Percentiles rank a stretch among this genome's conserved stretches.
Evolutionary conservation across 2,797 vertebrate genomes (phyloP).

Genomic region (Tiaroga cobitis): DNA sequence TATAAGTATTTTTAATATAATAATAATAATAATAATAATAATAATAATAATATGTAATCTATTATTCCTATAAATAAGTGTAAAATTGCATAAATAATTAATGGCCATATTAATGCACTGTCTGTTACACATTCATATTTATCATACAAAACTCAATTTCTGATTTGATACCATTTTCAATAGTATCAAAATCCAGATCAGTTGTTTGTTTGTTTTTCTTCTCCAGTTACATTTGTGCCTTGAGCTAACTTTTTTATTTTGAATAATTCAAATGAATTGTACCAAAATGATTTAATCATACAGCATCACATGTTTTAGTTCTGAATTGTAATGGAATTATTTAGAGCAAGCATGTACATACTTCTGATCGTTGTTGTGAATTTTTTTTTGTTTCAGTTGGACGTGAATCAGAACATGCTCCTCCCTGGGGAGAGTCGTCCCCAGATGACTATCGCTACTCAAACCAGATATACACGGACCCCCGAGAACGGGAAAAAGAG

Average conservation of each 20-base stretch:
- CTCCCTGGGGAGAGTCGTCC: constrained; percentile 89
- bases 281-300: background rate
- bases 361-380: background rate
- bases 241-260: background rate
- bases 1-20: background rate
- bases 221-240: background rate
- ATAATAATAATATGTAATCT: background rate
- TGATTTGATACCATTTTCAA: background rate
- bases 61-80: background rate
- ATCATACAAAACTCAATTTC: background rate
- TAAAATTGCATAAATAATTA: background rate
- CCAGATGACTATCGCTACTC: constrained; percentile 90
- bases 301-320: background rate
- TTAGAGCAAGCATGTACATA: background rate
- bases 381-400: constrained; percentile 68
- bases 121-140: background rate
- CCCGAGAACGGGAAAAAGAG: constrained; percentile 90
- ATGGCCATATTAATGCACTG: background rate
- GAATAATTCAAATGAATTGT: background rate
- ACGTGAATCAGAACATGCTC: constrained; percentile 83
- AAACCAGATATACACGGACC: constrained; percentile 83
- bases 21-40: too few relatives aligned
- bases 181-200: background rate
- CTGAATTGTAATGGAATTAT: background rate
- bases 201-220: background rate